Evolutionary conservation across 2,113 vertebrate genomes (phyloP).

Genomic region (Xiphophorus hellerii): DNA sequence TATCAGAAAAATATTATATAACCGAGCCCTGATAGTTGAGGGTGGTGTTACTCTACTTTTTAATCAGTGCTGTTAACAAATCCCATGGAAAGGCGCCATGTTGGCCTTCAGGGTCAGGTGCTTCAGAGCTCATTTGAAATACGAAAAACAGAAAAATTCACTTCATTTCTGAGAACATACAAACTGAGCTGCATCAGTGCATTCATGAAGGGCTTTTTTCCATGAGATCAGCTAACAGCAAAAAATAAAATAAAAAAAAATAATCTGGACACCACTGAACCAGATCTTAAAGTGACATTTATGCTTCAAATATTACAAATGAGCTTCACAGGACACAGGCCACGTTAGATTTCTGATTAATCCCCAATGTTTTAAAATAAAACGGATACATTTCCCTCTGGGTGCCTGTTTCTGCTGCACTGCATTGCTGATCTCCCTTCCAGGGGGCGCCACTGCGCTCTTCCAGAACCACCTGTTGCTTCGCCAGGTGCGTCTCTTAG

Average conservation of each 20-base stretch:
- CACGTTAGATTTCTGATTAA: conserved; percentile 7
- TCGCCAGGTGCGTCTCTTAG: conserved; percentile 27
- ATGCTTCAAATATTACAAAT: conserved; percentile 26
- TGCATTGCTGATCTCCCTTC: neutral
- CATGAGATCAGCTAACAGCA: conserved; percentile 35
- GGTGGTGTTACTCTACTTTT: conserved; percentile 9
- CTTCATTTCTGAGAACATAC: no score
- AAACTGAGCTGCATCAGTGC: no score
- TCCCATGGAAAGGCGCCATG: conserved; percentile 18
- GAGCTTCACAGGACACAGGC: conserved; percentile 38
- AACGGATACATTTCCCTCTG: conserved; percentile 3
- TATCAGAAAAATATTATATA: conserved; percentile 37
- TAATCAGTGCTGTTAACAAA: conserved; percentile 30
- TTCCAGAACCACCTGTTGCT: conserved; percentile 42
- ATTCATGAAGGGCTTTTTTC: conserved; percentile 1
- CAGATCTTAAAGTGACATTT: conserved; percentile 33
- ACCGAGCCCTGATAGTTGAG: conserved; percentile 21
- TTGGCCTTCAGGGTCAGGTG: neutral
- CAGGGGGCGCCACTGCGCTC: no score
- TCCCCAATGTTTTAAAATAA: conserved; percentile 34
- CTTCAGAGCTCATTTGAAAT: no score
- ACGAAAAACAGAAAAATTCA: no score
- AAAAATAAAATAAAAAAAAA: conserved; percentile 15
- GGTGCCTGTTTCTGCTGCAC: conserved; percentile 26
- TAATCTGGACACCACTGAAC: conserved; percentile 3